These are phyloP conservation scores for Nycteola revayana DNA, from an alignment of 2,888 invertebrate genomes.

Conservation along the genomic window DNA sequence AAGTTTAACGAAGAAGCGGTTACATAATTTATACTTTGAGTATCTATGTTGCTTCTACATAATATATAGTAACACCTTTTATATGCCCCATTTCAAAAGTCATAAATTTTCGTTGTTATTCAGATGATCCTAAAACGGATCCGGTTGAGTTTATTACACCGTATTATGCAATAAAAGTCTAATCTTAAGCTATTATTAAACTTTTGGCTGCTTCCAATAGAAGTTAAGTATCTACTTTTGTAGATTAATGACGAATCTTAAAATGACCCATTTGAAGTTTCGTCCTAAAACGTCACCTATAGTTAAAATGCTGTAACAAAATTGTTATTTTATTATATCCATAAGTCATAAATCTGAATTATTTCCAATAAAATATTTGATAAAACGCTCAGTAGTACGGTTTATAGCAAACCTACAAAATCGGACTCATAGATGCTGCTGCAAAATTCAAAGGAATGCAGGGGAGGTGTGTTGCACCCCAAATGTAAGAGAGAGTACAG, in stretches of 20 bases:
- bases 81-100: background rate
- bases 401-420: too few species aligned
- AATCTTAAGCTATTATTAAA: background rate
- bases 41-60: too few species aligned
- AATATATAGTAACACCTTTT: background rate
- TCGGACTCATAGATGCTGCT: constrained; percentile 2
- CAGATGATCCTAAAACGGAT: background rate
- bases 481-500: too few species aligned
- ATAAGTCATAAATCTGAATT: too few species aligned
- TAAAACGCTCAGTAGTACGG: too few species aligned
- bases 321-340: too few species aligned
- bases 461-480: constrained; percentile 20
- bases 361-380: too few species aligned
- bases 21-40: too few species aligned
- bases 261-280: background rate
- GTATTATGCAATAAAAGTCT: background rate
- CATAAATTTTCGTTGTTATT: background rate
- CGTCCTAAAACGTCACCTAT: background rate
- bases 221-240: background rate
- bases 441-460: constrained; percentile 25
- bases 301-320: too few species aligned
- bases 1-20: too few species aligned
- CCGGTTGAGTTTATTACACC: background rate
- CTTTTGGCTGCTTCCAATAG: background rate
- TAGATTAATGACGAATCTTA: background rate